Base-by-base conservation (phyloP, 2,113 vertebrate species). In the Pogonocichla stellata region DNA sequence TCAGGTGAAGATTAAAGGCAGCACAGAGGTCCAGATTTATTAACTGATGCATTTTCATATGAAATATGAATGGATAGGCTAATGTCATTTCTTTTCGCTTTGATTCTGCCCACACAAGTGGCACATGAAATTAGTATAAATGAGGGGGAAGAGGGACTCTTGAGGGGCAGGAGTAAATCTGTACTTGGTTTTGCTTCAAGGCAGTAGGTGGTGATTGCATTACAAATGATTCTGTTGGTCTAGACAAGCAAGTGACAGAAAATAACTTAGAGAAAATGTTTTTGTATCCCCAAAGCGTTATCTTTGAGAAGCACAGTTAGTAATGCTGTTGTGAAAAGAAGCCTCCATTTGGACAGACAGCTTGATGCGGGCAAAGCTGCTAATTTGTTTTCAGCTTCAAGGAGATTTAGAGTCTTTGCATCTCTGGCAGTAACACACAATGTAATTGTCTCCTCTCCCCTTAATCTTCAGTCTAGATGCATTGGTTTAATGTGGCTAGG, bases 341-440 rank as follows among this genome's bases (percentile, higher is more conserved):
- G 67, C 80, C 57, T 95, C 61, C 67, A 85, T 94, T 97, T 96
- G 57, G 65, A 95, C 48, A 73, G 93, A 53, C 72, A 72, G 78
- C 69, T 95, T 94, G 92, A 90, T 84, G 69, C 38, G 31, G 80
- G 95, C 88, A 97, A 97, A 98, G 95, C 97, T 97, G 92, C 96
- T 97, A 88, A 98, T 98, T 97, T 98, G 97, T 98, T 98, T 97
- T 97, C 88, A 93, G 95, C 97, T 95, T 97, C 93, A 83, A 95
- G 91, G 96, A 97, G 96, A 95, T 97, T 97, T 95, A 95, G 94
- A 96, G 94, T 69, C 80, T 93, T 90, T 96, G 91, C 94, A 89
- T 96, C 88, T 80, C 93, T 94, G 95, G 94, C 93, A 91, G 78
- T 79, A 80, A 77, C 82, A 94, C 65, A 83, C 73, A 50, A 53